Conservation (phyloP, 1,140 invertebrate species). For the Drosophila grimshawi region DNA sequence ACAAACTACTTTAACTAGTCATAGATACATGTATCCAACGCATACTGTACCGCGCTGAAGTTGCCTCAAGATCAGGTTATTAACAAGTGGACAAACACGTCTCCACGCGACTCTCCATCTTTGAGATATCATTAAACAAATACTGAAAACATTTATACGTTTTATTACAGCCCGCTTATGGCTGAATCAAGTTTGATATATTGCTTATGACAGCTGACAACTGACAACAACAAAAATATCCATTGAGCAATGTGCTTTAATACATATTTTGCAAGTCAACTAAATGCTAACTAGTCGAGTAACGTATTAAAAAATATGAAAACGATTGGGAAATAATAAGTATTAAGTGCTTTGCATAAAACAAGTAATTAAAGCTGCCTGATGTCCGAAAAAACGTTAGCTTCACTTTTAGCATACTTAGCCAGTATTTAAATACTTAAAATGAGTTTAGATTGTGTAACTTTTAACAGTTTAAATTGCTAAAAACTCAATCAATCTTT, state of each 20-base stretch:
- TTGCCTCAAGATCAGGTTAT: slow-evolving; percentile 42
- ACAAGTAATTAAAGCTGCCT: neutral
- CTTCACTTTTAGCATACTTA: neutral
- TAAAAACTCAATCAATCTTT: neutral
- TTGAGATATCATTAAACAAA: slow-evolving; percentile 38
- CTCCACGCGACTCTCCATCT: slow-evolving; percentile 28
- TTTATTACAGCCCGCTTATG: slow-evolving; percentile 31
- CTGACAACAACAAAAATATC: slow-evolving; percentile 25
- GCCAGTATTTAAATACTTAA: slow-evolving; percentile 1
- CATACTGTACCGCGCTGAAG: neutral
- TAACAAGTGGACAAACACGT: slow-evolving; percentile 62
- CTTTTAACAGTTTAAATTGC: neutral
- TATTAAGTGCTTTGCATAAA: neutral
- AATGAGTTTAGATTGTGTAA: neutral
- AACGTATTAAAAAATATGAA: neutral
- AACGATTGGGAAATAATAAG: slow-evolving; percentile 2
- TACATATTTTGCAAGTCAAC: slow-evolving; percentile 1
- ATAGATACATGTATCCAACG: slow-evolving; percentile 28
- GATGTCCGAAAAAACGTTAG: neutral
- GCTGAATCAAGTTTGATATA: slow-evolving; percentile 59
- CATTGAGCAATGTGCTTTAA: slow-evolving; percentile 19
- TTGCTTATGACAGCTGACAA: slow-evolving; percentile 52
- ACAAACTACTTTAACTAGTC: slow-evolving; percentile 40
- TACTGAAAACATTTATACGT: slow-evolving; percentile 13
- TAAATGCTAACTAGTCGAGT: slow-evolving; percentile 5